Base-by-base conservation (phyloP, 2,888 invertebrate genomes). In the Drosophila hawaiiensis region DNA sequence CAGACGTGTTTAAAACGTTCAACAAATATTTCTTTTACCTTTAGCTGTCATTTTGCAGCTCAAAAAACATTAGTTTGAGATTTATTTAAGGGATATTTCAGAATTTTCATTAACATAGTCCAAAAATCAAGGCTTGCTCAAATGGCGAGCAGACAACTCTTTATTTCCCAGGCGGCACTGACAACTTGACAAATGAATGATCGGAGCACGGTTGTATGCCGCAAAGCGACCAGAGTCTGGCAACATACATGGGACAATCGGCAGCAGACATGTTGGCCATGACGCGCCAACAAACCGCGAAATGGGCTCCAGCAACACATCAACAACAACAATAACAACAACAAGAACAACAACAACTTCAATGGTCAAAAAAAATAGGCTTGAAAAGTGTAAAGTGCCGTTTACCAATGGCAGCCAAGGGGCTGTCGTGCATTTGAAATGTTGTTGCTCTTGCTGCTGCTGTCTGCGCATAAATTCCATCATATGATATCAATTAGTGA, bases 401-500 rank as follows among this genome's bases (percentile, higher is more conserved):
- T 76, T 85, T 87, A 86, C 74, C 83, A 71, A 82, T 84, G 70
- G 16, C 63, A 67, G 58, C 66, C 41, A 53, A 68, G 53, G 58
- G 47, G 29, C 16, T 39, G 35, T 55, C 31, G 19, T 41, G 64
- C 56, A 39, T 29, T 55, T 52, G 49, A 22, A 39, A 50, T 56
- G 56, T 53, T 16, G 56, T 53, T 63, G 52, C 47, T 52, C 62
- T 50, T 53, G 49, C 47, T 31, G 58, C 37, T 58, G 70, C 78
- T 76, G 82, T 78, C 84, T 85, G 84, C 78, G 87, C 85, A 89
- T 87, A 87, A 85, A 89, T 85, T 85, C 80, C 85, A 85, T 85
- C 87, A 90, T 87, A 88, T 88, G 87, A 87, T 87, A 87, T 87
- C 87, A 87, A 87, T 87, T 87, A 87, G 87, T 87, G 90, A 87